Evolutionary conservation across 2,113 vertebrate species (phyloP).

Genomic region (Polypterus senegalus): DNA sequence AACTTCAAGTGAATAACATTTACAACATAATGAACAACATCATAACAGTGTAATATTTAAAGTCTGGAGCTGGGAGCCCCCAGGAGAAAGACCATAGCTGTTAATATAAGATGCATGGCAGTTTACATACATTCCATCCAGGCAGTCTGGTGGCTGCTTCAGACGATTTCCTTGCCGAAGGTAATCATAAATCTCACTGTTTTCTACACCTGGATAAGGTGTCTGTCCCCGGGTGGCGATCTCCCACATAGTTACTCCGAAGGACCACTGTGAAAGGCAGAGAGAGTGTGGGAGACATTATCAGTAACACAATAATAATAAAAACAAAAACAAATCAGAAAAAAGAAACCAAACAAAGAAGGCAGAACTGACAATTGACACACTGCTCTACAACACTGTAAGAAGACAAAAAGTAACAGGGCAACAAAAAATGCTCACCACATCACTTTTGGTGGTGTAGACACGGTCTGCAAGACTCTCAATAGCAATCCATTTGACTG

Average conservation of each 20-base stretch:
- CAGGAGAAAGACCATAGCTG: neutral
- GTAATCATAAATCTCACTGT: slow-evolving; percentile 89
- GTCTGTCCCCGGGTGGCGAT: slow-evolving; percentile 81
- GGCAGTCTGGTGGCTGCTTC: slow-evolving; percentile 79
- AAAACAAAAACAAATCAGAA: neutral
- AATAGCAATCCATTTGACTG: slow-evolving; percentile 86
- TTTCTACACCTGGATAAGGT: slow-evolving; percentile 80
- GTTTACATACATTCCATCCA: slow-evolving; percentile 70
- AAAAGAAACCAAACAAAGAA: neutral
- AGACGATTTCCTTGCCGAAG: slow-evolving; percentile 79
- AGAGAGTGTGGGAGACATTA: slow-evolving; percentile 2
- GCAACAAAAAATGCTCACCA: slow-evolving; percentile 43
- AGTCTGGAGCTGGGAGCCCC: neutral
- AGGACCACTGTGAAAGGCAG: slow-evolving; percentile 64
- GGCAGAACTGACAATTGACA: neutral
- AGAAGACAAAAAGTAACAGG: slow-evolving; percentile 7
- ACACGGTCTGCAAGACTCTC: slow-evolving; percentile 81
- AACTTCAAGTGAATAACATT: neutral
- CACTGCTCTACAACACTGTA: neutral
- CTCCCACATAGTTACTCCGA: slow-evolving; percentile 91
- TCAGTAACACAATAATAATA: neutral
- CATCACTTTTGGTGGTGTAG: slow-evolving; percentile 84
- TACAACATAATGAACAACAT: neutral
- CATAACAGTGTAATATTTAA: neutral
- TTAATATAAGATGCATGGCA: neutral